A percentile compares a stretch with the other conserved stretches of the same genome.
Evolutionary conservation across 2,797 vertebrate species (phyloP).

Genomic region (Lacerta agilis): DNA sequence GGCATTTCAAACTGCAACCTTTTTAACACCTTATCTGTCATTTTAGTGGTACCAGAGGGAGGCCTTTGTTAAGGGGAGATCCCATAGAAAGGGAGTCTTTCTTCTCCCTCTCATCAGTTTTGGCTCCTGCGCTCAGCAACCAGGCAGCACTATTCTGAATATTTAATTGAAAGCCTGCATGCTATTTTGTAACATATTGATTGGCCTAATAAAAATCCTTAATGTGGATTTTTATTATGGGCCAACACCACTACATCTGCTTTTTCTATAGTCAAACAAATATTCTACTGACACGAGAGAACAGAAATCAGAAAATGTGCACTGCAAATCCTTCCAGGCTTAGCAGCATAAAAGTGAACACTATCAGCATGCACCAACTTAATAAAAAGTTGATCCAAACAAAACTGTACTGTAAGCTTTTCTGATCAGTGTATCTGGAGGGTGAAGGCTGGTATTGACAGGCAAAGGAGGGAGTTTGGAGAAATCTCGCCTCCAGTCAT

Average conservation of each 20-base stretch:
- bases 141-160: neutral
- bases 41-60: neutral
- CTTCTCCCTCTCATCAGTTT: neutral
- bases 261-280: neutral
- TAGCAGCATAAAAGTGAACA: neutral
- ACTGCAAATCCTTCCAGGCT: neutral
- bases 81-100: neutral
- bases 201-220: neutral
- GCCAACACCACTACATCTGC: neutral
- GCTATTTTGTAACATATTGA: neutral
- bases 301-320: neutral
- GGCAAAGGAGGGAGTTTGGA: neutral
- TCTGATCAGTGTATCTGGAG: neutral
- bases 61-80: too few species aligned
- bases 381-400: neutral
- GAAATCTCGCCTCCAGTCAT: accelerated
- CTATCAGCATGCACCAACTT: neutral
- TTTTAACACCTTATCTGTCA: neutral
- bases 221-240: neutral
- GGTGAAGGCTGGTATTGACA: neutral
- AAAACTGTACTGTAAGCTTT: neutral
- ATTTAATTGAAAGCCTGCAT: too few species aligned
- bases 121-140: neutral
- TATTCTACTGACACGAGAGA: accelerated
- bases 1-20: neutral